Conservation (phyloP, 92 coral and sea anemone genomes). For the Epizoanthus scotinus region DNA sequence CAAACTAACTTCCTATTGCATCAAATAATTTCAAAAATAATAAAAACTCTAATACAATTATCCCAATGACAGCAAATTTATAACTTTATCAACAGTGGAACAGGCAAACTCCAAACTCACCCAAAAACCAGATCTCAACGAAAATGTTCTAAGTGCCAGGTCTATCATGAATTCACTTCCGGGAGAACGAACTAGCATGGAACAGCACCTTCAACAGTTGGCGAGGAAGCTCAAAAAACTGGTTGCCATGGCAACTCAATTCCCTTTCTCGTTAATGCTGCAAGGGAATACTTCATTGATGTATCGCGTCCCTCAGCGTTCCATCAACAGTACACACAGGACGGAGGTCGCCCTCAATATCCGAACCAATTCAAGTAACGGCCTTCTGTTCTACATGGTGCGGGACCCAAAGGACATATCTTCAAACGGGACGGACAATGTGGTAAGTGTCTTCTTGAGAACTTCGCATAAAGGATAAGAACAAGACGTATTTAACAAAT, state of each 20-base stretch:
- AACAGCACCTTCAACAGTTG: slow-evolving; percentile 1
- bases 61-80: not conserved
- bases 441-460: slow-evolving; percentile 26
- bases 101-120: slow-evolving; percentile 21
- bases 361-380: slow-evolving; percentile 65
- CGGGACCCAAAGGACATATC: slow-evolving; percentile 32
- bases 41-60: no score
- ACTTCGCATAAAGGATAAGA: not conserved
- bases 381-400: slow-evolving; percentile 58
- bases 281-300: slow-evolving; percentile 42
- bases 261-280: slow-evolving; percentile 43
- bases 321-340: slow-evolving; percentile 37
- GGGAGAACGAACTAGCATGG: slow-evolving; percentile 17
- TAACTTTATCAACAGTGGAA: slow-evolving; percentile 24
- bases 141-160: slow-evolving; percentile 34
- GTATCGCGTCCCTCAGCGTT: slow-evolving; percentile 45
- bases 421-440: not conserved
- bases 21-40: no score
- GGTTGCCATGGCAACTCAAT: slow-evolving; percentile 21
- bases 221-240: slow-evolving; percentile 8
- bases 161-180: slow-evolving; percentile 25
- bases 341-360: slow-evolving; percentile 57
- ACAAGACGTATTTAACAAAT: not conserved
- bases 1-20: no score
- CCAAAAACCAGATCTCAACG: not conserved